Conservation (phyloP, 2,797 vertebrate genomes). For the Scolopax bukidnonensis region DNA sequence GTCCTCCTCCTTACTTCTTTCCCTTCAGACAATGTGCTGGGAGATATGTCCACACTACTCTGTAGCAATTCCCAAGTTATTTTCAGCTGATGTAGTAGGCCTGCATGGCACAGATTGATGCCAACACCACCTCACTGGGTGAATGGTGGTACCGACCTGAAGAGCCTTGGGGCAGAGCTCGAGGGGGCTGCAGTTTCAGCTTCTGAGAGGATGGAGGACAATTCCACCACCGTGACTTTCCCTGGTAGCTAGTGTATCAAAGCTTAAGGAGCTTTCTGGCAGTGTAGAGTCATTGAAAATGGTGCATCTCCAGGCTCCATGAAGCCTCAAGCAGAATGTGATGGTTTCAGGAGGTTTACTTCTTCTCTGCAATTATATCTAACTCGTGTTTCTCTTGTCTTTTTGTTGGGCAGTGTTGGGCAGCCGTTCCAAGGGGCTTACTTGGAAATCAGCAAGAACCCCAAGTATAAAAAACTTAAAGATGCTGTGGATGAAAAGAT, state of each 20-base stretch:
- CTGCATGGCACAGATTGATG: background rate
- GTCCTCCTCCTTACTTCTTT: background rate
- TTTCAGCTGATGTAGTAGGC: background rate
- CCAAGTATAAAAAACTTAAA: constrained; percentile 96
- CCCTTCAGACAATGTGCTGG: background rate
- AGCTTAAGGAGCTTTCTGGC: background rate
- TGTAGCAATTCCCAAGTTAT: background rate
- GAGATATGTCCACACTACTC: background rate
- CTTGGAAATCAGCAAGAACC: constrained; percentile 94
- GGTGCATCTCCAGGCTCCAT: background rate
- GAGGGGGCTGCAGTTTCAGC: background rate
- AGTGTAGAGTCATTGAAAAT: background rate
- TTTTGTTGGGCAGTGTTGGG: constrained; percentile 83
- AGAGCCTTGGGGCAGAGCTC: too few species aligned
- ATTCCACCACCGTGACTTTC: background rate
- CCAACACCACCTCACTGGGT: accelerated
- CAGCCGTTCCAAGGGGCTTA: constrained; percentile 97
- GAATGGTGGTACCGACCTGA: background rate
- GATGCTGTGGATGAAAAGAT: constrained; percentile 92
- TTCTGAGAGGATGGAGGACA: background rate
- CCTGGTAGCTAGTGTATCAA: background rate
- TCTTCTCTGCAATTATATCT: background rate
- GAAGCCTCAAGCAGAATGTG: background rate
- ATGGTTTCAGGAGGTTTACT: background rate
- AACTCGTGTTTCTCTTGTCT: background rate